Evolutionary conservation across 2,888 invertebrate species (phyloP).

Genomic region (Trissolcus japonicus): DNA sequence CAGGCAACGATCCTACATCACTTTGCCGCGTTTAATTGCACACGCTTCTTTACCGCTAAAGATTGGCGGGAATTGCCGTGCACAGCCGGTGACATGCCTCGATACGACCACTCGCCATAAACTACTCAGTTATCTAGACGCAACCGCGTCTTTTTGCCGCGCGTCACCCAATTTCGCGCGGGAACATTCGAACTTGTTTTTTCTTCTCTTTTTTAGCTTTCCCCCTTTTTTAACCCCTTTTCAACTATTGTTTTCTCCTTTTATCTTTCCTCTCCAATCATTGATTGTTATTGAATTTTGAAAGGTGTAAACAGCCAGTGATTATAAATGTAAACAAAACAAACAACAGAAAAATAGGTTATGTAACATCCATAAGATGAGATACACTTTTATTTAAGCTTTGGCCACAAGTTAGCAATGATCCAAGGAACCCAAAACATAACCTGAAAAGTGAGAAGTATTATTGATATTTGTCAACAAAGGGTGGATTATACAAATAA

Average conservation of each 20-base stretch:
- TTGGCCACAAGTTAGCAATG: too few relatives aligned
- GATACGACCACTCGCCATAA: constrained; percentile 13
- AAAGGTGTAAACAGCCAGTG: too few relatives aligned
- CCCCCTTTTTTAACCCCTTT: neutral
- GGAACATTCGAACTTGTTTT: neutral
- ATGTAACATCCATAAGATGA: too few relatives aligned
- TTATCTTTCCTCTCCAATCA: neutral
- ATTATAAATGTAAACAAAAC: too few relatives aligned
- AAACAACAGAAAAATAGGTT: too few relatives aligned
- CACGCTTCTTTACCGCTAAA: constrained; percentile 53
- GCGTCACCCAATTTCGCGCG: neutral
- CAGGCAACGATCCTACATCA: constrained; percentile 18
- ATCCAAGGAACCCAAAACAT: too few relatives aligned
- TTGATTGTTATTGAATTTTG: too few relatives aligned
- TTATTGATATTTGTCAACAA: too few relatives aligned
- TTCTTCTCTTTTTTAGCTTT: neutral
- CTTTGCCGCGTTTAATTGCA: constrained; percentile 52
- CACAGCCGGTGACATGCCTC: constrained; percentile 50
- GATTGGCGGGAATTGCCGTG: constrained; percentile 46
- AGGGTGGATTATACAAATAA: too few relatives aligned
- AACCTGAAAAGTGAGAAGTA: too few relatives aligned
- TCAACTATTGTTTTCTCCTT: neutral
- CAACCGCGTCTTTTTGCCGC: neutral
- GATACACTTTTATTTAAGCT: too few relatives aligned
- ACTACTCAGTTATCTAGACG: neutral